Conservation (phyloP, 2,113 vertebrate genomes). For the Climacteris rufus region DNA sequence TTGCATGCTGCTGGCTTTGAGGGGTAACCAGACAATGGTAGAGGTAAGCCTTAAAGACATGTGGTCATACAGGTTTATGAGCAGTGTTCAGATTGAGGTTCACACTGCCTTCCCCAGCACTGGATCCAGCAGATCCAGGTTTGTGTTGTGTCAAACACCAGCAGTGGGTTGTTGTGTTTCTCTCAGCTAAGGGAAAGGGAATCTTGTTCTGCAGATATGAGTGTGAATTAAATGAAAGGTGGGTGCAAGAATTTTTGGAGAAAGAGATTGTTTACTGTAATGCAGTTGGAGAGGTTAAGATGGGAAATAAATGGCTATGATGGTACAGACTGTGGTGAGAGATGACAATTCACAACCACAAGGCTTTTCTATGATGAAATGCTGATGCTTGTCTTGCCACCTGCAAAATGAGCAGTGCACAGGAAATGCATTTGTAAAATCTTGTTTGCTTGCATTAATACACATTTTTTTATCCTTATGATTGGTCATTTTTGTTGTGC, state of each 20-base stretch:
- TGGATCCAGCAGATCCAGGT: background rate
- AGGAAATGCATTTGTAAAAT: background rate
- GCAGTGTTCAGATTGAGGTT: background rate
- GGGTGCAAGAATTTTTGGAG: background rate
- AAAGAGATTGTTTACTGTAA: background rate
- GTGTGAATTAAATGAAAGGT: background rate
- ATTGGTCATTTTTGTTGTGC: background rate
- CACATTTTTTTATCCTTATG: background rate
- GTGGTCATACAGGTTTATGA: background rate
- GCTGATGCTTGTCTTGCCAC: background rate
- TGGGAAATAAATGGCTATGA: background rate
- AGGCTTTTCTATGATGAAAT: background rate
- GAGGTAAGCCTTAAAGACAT: conserved; percentile 76
- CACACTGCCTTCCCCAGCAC: background rate
- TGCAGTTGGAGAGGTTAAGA: background rate
- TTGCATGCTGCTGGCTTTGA: conserved; percentile 95
- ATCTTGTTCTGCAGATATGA: background rate
- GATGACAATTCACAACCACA: background rate
- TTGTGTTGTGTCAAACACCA: background rate
- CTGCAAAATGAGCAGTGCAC: background rate
- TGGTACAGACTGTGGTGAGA: background rate
- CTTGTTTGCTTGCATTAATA: background rate
- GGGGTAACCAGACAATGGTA: conserved; percentile 99
- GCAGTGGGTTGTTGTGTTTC: background rate
- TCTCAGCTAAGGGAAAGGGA: background rate